These are phyloP conservation scores for Nothobranchius furzeri DNA, from an alignment of 2,113 vertebrate species.

Conservation along the genomic window DNA sequence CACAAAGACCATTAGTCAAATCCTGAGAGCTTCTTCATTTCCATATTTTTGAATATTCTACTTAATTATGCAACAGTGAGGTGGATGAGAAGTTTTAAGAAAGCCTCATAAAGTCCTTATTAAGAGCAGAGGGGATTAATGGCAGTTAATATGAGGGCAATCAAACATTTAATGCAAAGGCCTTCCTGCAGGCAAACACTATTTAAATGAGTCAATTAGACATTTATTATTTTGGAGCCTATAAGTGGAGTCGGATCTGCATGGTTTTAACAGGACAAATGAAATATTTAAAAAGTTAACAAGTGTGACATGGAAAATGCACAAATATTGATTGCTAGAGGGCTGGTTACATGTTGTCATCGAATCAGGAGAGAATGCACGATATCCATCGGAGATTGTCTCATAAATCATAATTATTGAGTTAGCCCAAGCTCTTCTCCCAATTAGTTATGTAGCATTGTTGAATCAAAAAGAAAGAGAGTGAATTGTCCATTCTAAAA, in stretches of 20 bases:
- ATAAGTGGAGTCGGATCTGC: constrained; percentile 83
- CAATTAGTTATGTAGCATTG: constrained; percentile 86
- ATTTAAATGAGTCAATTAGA: constrained; percentile 99
- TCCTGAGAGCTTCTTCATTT: constrained; percentile 92
- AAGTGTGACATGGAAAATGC: constrained; percentile 67
- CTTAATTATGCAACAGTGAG: constrained; percentile 88
- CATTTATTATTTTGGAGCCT: constrained; percentile 93
- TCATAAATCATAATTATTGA: constrained; percentile 92
- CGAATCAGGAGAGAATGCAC: constrained; percentile 75
- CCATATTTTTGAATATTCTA: constrained; percentile 99
- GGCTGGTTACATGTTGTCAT: constrained; percentile 68
- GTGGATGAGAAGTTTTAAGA: constrained; percentile 78
- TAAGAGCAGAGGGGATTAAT: constrained; percentile 98
- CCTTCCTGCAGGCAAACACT: constrained; percentile 96
- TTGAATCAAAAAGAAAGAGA: constrained; percentile 73
- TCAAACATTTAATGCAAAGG: constrained; percentile 98
- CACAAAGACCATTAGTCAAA: constrained; percentile 96
- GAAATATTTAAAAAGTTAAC: constrained; percentile 85
- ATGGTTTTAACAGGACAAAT: constrained; percentile 83
- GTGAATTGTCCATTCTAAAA: constrained; percentile 44
- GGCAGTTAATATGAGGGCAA: constrained; percentile 99
- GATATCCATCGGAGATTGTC: constrained; percentile 77
- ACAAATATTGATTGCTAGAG: constrained; percentile 74
- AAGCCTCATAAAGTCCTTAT: constrained; percentile 99
- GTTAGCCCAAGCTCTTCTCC: constrained; percentile 82